These are phyloP conservation scores for Meandrina meandrites DNA, from an alignment of 92 coral and sea anemone species.

Conservation along the genomic window DNA sequence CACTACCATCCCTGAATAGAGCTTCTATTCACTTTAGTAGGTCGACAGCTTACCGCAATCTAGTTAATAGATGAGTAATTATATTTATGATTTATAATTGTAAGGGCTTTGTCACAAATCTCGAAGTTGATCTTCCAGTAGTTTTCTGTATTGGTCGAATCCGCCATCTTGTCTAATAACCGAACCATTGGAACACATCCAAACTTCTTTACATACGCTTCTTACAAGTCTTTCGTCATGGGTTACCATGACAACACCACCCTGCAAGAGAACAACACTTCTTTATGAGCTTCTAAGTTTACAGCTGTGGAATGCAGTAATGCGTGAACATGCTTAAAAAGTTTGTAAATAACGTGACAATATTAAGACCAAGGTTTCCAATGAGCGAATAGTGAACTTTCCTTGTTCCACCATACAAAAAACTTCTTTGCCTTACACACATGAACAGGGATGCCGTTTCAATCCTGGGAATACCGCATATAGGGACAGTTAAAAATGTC, in stretches of 20 bases:
- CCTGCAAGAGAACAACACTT: conserved; percentile 40
- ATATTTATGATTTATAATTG: not conserved
- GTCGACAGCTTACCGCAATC: not conserved
- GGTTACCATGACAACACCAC: conserved; percentile 88
- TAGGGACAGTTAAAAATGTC: not conserved
- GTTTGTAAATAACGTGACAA: no score
- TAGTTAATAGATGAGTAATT: not conserved
- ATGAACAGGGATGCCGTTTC: no score
- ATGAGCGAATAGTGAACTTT: no score
- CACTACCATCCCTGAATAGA: not conserved
- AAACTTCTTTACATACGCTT: conserved; percentile 81
- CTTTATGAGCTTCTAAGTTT: not conserved
- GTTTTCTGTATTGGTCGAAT: conserved; percentile 74
- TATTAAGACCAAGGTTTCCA: no score
- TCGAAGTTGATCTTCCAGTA: conserved; percentile 76
- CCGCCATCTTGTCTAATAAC: conserved; percentile 83
- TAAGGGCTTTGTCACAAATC: conserved; percentile 13
- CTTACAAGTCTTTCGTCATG: conserved; percentile 88
- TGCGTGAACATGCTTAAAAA: not conserved
- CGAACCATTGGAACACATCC: conserved; percentile 72
- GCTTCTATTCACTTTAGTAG: no score
- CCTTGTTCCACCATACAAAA: no score
- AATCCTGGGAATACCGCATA: no score
- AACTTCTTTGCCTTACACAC: no score
- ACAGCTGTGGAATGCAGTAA: no score